phyloP scores from a whole-genome alignment of 1,140 invertebrate species.

The Mycetomoellerius zeteki region DNA sequence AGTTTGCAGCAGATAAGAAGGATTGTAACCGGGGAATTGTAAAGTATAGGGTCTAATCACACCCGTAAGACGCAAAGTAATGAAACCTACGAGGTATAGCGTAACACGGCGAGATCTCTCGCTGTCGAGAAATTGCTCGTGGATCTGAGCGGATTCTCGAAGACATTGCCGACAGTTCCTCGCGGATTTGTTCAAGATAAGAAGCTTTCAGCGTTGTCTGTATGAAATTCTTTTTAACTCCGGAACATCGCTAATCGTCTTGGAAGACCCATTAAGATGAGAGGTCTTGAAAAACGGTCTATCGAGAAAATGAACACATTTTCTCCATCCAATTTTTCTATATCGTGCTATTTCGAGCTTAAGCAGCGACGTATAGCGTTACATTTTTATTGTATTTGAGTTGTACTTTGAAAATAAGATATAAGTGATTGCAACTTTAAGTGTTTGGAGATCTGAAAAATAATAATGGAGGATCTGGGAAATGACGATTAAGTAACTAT shows the following conservation, averaged over 20 bases:
- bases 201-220: conserved; percentile 67
- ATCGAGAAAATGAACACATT: conserved; percentile 36
- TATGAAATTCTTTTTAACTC: conserved; percentile 65
- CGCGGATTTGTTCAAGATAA: conserved; percentile 68
- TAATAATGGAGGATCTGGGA: background rate
- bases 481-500: background rate
- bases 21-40: conserved; percentile 56
- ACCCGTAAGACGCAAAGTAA: conserved; percentile 60
- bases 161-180: conserved; percentile 52
- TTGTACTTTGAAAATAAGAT: background rate
- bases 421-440: background rate
- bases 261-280: conserved; percentile 50
- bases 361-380: conserved; percentile 14
- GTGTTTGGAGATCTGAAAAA: background rate
- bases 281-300: conserved; percentile 24
- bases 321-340: conserved; percentile 5
- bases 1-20: conserved; percentile 47
- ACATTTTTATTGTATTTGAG: background rate
- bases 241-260: conserved; percentile 64
- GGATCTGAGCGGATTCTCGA: conserved; percentile 62
- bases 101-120: conserved; percentile 49
- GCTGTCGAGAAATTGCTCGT: conserved; percentile 58
- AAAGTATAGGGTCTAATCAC: conserved; percentile 63
- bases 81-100: conserved; percentile 57
- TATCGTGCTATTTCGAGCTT: conserved; percentile 23